Evolutionary conservation across 2,888 invertebrate species (phyloP), one percentile per base, ranked within the genome.

Genomic region (Drosophila stalkeri): DNA sequence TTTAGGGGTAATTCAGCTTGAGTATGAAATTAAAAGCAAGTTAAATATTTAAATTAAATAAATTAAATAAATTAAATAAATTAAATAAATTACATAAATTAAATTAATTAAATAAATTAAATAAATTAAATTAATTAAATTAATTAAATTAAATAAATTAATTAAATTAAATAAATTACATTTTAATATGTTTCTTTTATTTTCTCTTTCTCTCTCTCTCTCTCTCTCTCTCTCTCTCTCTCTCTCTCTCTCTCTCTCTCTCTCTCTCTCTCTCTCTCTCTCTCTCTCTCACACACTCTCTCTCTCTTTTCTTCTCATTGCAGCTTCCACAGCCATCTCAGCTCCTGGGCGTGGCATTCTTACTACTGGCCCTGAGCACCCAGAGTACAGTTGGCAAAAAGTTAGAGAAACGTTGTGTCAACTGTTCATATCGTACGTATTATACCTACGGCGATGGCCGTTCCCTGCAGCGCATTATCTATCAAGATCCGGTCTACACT

Each of bases 341-440:
- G 54, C 73, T 81, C 20, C 41, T 81, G 68, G 63, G 64, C 66
- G 44, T 80, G 67, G 80, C 65, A 35, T 14, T 72, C 43, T 9
- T 72, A 44, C 64, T 80, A 9, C 31, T 82, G 66, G 69, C 64
- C 23, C 16, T 81, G 9, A 27, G 49, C 67, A 78, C 76, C 63
- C 75, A 67, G 61, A 74, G 39, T 43, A 71, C 75, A 59, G 55
- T 83, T 78, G 92, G 91, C 80, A 92, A 91, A 80, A 89, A 90
- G 74, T 18, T 91, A n/a, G 89, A 86, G 69, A 87, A 87, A 60
- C 90, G 92, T 67, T 92, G 92, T 80, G 75, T 88, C 35, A 89
- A 90, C 65, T 92, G 92, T 77, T 82, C 91, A 61, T 90, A 91
- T 72, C 91, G 83, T 76, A 90, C 87, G 63, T 91, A 91, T 81